Conservation (phyloP, 1,140 invertebrate genomes). For the Stenopsyche tienmushanensis region DNA sequence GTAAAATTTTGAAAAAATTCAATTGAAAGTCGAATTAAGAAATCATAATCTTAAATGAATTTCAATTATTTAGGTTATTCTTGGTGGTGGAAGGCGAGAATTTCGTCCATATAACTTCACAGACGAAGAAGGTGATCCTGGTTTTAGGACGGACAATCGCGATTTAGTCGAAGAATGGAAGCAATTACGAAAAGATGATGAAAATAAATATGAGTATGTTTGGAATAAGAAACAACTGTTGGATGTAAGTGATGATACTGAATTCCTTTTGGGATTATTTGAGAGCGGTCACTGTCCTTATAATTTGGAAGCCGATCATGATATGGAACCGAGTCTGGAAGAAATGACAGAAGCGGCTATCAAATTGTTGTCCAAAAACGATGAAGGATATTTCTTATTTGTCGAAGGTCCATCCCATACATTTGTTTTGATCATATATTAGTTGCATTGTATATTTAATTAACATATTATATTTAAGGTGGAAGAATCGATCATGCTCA, state of each 20-base stretch:
- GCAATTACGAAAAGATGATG: conserved; percentile 42
- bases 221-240: conserved; percentile 60
- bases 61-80: conserved; percentile 56
- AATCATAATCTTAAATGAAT: conserved; percentile 8
- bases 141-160: conserved; percentile 49
- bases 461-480: conserved; percentile 38
- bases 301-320: conserved; percentile 57
- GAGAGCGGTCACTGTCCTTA: conserved; percentile 56
- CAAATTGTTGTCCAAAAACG: conserved; percentile 66
- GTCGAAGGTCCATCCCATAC: conserved; percentile 59
- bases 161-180: conserved; percentile 58
- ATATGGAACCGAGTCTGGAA: conserved; percentile 63
- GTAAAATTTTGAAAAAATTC: conserved; percentile 38
- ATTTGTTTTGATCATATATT: not conserved
- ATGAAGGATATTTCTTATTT: conserved; percentile 70
- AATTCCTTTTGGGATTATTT: conserved; percentile 56
- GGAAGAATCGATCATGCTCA: conserved; percentile 67
- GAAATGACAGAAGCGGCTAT: conserved; percentile 84
- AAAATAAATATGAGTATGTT: conserved; percentile 56
- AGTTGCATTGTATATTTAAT: not conserved
- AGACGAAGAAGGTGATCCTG: conserved; percentile 54
- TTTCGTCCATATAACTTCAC: conserved; percentile 63
- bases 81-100: conserved; percentile 73
- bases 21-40: not conserved
- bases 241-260: conserved; percentile 42